Evolutionary conservation across 2,113 vertebrate species (phyloP).

Genomic region (Irena cyanogastra): DNA sequence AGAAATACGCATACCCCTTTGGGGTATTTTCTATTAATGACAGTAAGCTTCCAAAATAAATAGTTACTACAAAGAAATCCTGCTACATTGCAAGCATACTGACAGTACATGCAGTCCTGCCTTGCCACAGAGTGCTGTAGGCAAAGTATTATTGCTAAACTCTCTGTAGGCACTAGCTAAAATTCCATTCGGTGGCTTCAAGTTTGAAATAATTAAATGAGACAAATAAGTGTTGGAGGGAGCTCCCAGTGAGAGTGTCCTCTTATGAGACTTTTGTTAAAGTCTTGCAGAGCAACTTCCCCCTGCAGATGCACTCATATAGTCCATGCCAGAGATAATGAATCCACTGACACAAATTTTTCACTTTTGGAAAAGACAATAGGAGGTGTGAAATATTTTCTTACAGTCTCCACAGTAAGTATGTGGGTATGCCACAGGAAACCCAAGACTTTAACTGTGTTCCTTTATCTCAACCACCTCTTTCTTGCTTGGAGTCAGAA

Average conservation of each 20-base stretch:
- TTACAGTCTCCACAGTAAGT: not conserved
- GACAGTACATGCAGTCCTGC: not conserved
- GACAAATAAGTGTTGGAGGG: not conserved
- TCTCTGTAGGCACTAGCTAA: not conserved
- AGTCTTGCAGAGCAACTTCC: not conserved
- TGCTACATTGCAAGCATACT: not conserved
- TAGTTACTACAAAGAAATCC: not conserved
- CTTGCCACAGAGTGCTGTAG: not conserved
- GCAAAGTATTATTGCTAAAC: not conserved
- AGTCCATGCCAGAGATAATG: not conserved
- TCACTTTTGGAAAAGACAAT: not conserved
- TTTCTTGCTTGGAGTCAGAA: not conserved
- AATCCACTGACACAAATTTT: not conserved
- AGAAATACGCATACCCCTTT: not conserved
- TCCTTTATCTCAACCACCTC: not conserved
- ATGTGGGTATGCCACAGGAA: not conserved
- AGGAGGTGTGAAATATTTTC: not conserved
- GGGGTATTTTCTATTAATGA: not conserved
- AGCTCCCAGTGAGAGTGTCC: not conserved
- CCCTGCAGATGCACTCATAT: not conserved
- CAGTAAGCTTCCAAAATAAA: not conserved
- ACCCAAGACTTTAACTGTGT: not conserved
- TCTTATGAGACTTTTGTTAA: not conserved
- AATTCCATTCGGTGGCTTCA: not conserved
- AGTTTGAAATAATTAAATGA: not conserved